Percentiles rank a stretch among this genome's conserved stretches.
Evolutionary conservation across 2,888 invertebrate genomes (phyloP).

Genomic region (Ophion costatus): DNA sequence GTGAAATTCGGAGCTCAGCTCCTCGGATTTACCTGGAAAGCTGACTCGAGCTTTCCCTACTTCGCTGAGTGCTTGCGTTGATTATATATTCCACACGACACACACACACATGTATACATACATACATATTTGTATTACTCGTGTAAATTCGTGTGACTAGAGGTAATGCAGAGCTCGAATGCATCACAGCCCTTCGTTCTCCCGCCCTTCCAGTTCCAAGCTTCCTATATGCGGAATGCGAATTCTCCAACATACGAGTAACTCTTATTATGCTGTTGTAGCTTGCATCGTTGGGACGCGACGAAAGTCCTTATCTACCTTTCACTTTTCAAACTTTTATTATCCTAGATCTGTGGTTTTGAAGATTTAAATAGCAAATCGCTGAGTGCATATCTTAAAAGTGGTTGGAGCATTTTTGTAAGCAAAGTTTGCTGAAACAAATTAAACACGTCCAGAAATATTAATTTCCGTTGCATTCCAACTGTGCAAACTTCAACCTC

Average conservation of each 20-base stretch:
- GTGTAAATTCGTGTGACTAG: constrained; percentile 11
- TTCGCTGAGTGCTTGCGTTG: constrained; percentile 30
- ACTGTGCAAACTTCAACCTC: not conserved
- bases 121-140: not conserved
- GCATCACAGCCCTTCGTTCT: not conserved
- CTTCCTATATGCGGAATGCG: constrained; percentile 30
- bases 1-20: constrained; percentile 22
- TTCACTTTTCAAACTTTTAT: too few species aligned
- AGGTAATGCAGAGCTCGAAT: constrained; percentile 9
- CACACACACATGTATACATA: not conserved
- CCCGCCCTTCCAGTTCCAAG: constrained; percentile 10
- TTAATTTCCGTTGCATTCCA: too few species aligned
- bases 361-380: too few species aligned
- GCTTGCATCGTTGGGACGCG: not conserved
- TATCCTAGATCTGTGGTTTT: too few species aligned
- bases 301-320: too few species aligned
- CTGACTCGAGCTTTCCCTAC: constrained; percentile 22
- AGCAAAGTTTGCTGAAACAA: too few species aligned
- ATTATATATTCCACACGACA: constrained; percentile 3
- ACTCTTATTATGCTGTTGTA: too few species aligned
- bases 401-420: too few species aligned
- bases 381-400: too few species aligned
- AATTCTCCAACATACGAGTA: constrained; percentile 1
- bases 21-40: constrained; percentile 36
- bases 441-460: too few species aligned